Evolutionary conservation across 37 sponge, comb jelly and placozoan genomes (phyloP), one percentile per base, ranked within the genome.

Genomic region (Haliclona indistincta): DNA sequence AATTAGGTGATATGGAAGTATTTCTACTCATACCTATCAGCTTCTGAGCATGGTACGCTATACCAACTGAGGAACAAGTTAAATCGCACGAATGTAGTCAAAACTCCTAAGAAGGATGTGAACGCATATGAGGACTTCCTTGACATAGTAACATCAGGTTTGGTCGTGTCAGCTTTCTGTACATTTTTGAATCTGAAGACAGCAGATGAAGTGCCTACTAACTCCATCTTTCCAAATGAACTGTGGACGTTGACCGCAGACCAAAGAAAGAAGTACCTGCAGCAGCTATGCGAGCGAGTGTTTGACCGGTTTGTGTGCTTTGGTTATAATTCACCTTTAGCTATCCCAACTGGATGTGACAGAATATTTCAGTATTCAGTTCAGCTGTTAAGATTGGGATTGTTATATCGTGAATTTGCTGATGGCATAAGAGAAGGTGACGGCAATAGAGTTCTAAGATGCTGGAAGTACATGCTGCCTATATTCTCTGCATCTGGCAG

Each of bases 371-470:
- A 33, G 28, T 78, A 78, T 67, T 55, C 33, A 19, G 28, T 23
- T 8, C 68, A 78, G 47, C 40, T 78, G 19, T 25, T 78, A 25
- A 56, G 68, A 23, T 8, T 78, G 40, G 67, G 78, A 3, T 66
- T 52, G 41, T 33, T 78, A 20, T 78, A 78, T 55, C 29, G 66
- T 20, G 78, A 78, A 55, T 67, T 78, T 67, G 22, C 67, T 38
- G 71, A 79, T 58, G 70, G 62, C 22, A 56, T 70, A 19, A 79
- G 55, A 56, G 71, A 68, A 70, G 80, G 71, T 33, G 80, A 79
- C 55, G 80, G 80, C 22, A 40, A 43, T 13, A 35, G 71, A 25
- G 63, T 79, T 44, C 70, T 58, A 23, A 41, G 64, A 25, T 70
- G 70, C 40, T 70, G 62, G 71, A 36, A 3, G 26, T 65, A 67